phyloP scores from a whole-genome alignment of 2,797 vertebrate species.

The Parauchenoglanis punctatus region DNA sequence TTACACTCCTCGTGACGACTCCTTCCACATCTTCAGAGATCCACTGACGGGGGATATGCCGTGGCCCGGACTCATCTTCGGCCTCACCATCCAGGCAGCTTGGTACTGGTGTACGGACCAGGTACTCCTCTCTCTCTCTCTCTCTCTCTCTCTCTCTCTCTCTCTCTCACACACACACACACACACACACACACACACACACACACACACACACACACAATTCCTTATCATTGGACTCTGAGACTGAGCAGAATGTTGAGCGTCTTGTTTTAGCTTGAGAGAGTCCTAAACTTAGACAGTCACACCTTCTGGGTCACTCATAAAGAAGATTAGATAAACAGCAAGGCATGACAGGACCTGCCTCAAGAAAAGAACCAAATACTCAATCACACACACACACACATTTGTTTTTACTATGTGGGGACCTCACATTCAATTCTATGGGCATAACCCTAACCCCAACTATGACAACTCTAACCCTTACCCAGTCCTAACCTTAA shows the following conservation, averaged over 20 bases:
- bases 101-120: conserved; percentile 98
- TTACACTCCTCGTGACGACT: conserved; percentile 81
- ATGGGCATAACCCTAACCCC: too few species aligned
- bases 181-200: conserved; percentile 4
- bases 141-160: too few species aligned
- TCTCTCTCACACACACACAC: conserved; percentile 2
- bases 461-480: too few species aligned
- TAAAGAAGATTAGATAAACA: conserved; percentile 31
- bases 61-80: conserved; percentile 88
- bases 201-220: neutral
- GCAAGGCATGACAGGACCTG: neutral
- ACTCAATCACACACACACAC: neutral
- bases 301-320: neutral
- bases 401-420: too few species aligned
- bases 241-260: neutral
- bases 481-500: too few species aligned
- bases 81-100: conserved; percentile 80
- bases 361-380: neutral
- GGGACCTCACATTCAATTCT: too few species aligned
- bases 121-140: conserved; percentile 68
- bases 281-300: conserved; percentile 2
- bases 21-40: conserved; percentile 90
- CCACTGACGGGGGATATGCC: conserved; percentile 84
- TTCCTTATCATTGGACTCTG: conserved; percentile 1
- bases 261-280: neutral